Conservation (phyloP, 2,888 invertebrate species). For the Microctonus brassicae region DNA sequence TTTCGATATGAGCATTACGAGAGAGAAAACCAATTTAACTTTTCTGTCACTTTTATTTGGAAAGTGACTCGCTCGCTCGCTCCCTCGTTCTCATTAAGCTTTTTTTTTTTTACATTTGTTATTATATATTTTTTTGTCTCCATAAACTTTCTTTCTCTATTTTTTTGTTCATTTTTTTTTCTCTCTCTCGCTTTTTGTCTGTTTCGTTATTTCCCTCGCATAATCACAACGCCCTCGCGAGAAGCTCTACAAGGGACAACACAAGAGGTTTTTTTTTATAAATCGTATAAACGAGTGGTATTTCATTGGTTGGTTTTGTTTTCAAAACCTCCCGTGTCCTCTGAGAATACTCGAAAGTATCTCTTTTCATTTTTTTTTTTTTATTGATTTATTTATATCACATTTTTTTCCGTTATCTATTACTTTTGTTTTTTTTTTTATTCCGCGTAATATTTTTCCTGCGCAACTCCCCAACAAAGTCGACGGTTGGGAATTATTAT, state of each 20-base stretch:
- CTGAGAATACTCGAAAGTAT: slow-evolving; percentile 32
- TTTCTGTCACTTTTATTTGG: slow-evolving; percentile 36
- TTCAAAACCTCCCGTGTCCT: slow-evolving; percentile 19
- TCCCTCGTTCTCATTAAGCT: slow-evolving; percentile 47
- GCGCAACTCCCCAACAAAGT: neutral
- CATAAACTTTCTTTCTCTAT: slow-evolving; percentile 34
- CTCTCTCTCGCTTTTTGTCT: slow-evolving; percentile 46
- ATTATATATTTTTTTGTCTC: slow-evolving; percentile 40
- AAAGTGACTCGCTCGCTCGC: slow-evolving; percentile 36
- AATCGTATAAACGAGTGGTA: slow-evolving; percentile 31
- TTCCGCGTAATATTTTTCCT: slow-evolving; percentile 1
- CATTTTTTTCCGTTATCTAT: neutral
- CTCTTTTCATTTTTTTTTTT: slow-evolving; percentile 3
- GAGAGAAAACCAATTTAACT: slow-evolving; percentile 38
- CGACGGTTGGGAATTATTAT: neutral
- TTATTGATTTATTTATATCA: slow-evolving; percentile 11
- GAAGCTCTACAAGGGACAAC: slow-evolving; percentile 61
- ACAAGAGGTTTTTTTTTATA: slow-evolving; percentile 54
- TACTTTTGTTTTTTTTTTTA: neutral
- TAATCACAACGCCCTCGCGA: slow-evolving; percentile 51
- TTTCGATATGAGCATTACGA: slow-evolving; percentile 37
- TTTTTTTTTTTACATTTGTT: slow-evolving; percentile 36
- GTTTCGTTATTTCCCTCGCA: slow-evolving; percentile 41
- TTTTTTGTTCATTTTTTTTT: slow-evolving; percentile 44
- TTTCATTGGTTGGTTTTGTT: slow-evolving; percentile 14